These are phyloP conservation scores for Acanthosepion pharaonis DNA, from an alignment of 2,888 invertebrate genomes.

Conservation along the genomic window DNA sequence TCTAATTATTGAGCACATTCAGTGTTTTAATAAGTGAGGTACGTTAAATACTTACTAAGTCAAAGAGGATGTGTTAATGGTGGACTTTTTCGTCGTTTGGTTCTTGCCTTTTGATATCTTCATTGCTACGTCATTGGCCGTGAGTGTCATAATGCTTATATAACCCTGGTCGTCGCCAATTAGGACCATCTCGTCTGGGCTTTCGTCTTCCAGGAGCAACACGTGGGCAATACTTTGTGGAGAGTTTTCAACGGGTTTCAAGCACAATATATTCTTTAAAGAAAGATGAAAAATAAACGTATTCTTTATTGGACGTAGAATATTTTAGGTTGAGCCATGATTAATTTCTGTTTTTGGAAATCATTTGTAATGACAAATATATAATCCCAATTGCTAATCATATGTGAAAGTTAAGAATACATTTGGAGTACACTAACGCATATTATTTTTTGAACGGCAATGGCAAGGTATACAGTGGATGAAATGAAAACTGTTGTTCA, in stretches of 20 bases:
- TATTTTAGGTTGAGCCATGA: too few species aligned
- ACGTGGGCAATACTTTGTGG: conserved; percentile 71
- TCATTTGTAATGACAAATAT: too few species aligned
- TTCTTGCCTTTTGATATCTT: conserved; percentile 69
- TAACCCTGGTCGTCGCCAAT: conserved; percentile 74
- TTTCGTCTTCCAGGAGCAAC: conserved; percentile 66
- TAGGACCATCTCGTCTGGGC: conserved; percentile 55
- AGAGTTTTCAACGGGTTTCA: conserved; percentile 72
- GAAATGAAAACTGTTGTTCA: too few species aligned
- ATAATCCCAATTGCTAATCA: too few species aligned
- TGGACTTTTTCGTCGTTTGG: conserved; percentile 58
- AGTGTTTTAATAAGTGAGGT: too few species aligned
- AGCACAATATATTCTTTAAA: conserved; percentile 67
- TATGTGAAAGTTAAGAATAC: too few species aligned
- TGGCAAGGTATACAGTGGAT: too few species aligned
- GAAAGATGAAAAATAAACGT: background rate
- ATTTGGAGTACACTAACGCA: too few species aligned
- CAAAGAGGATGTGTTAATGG: conserved; percentile 68
- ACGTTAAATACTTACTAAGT: conserved; percentile 59
- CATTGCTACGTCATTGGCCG: conserved; percentile 69
- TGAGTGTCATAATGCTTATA: conserved; percentile 68
- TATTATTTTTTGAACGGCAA: too few species aligned
- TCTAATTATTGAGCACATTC: too few species aligned
- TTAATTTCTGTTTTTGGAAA: too few species aligned
- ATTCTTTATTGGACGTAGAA: background rate